These are phyloP conservation scores for Mionectes macconnelli DNA, from an alignment of 2,113 vertebrate species.

Conservation along the genomic window DNA sequence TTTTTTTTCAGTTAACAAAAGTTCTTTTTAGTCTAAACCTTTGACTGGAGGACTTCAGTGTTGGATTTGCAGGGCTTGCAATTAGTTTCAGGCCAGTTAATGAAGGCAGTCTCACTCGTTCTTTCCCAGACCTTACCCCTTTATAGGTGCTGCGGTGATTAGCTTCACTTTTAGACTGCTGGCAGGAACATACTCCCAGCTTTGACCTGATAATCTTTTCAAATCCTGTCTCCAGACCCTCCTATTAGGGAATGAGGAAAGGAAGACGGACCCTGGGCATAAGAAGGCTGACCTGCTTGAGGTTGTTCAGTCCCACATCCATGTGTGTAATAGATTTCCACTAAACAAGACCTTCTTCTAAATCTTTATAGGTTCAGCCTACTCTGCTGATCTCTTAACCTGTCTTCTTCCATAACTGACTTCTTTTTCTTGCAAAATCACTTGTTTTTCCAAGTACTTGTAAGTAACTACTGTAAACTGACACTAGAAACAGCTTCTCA, in stretches of 20 bases:
- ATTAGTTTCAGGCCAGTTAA: neutral
- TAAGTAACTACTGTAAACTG: neutral
- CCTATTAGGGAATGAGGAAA: neutral
- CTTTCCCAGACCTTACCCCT: neutral
- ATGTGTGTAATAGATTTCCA: neutral
- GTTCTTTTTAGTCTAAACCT: neutral
- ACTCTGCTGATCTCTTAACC: neutral
- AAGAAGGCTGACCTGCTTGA: neutral
- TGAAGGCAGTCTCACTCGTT: fast-evolving
- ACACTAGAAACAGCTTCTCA: neutral
- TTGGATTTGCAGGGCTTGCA: neutral
- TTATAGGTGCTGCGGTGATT: constrained; percentile 24
- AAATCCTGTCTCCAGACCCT: constrained; percentile 7
- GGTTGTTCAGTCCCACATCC: neutral
- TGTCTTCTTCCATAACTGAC: neutral
- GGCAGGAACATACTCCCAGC: neutral
- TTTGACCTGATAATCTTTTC: constrained; percentile 35
- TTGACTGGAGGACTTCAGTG: neutral
- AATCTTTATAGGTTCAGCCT: neutral
- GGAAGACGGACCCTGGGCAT: neutral
- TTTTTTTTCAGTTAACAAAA: neutral
- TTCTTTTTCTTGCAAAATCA: neutral
- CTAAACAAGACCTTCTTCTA: neutral
- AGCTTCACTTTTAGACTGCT: constrained; percentile 45
- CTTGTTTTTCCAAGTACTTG: neutral